Conservation (phyloP, 2,113 vertebrate genomes). For the Cynocephalus volans region DNA sequence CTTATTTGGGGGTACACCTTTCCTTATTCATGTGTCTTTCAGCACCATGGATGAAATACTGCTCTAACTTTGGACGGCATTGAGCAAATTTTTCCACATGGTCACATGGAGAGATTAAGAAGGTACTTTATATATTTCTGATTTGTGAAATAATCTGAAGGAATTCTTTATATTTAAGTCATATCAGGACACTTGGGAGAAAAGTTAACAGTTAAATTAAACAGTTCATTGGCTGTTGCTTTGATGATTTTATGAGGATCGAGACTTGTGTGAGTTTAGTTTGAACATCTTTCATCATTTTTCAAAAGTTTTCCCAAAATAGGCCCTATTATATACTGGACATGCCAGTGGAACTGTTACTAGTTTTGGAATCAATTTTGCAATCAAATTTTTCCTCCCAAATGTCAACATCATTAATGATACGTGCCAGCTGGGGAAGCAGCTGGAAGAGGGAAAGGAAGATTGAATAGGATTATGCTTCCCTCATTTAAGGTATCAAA, state of each 20-base stretch:
- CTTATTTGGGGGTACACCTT: rapidly evolving
- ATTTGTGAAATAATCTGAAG: neutral
- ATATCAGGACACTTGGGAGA: neutral
- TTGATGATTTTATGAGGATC: neutral
- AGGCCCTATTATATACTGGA: neutral
- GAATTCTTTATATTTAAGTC: neutral
- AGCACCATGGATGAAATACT: neutral
- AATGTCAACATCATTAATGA: neutral
- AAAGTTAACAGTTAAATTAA: neutral
- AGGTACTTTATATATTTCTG: neutral
- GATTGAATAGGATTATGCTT: neutral
- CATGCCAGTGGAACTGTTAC: neutral
- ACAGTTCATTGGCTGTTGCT: neutral
- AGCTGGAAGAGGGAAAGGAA: neutral
- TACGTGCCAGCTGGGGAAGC: neutral
- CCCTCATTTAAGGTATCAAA: neutral
- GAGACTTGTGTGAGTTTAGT: neutral
- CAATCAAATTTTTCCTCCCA: neutral
- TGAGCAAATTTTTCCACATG: neutral
- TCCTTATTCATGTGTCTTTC: neutral
- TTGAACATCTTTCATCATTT: neutral
- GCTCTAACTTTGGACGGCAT: neutral
- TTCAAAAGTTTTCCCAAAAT: neutral
- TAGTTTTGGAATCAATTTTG: neutral
- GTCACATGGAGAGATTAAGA: neutral